Conservation (phyloP, 2,888 invertebrate species). For the Hypsopygia costalis region DNA sequence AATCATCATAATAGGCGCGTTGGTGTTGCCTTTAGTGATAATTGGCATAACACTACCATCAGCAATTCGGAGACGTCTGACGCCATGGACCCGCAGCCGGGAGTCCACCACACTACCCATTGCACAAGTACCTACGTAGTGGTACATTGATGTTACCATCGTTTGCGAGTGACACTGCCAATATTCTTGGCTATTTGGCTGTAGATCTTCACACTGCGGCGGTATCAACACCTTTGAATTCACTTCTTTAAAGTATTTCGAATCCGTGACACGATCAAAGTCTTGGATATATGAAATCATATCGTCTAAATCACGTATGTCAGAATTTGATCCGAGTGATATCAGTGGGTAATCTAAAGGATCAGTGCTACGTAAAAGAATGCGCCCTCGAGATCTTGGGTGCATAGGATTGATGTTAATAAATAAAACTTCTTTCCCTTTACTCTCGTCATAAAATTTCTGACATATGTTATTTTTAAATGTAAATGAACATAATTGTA, state of each 20-base stretch:
- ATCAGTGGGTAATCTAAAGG: slow-evolving; percentile 30
- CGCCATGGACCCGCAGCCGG: slow-evolving; percentile 84
- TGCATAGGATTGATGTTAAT: slow-evolving; percentile 22
- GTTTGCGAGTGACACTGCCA: slow-evolving; percentile 26
- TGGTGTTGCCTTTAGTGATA: slow-evolving; percentile 87
- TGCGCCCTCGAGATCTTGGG: slow-evolving; percentile 31
- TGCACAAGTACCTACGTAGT: slow-evolving; percentile 20
- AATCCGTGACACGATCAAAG: slow-evolving; percentile 29
- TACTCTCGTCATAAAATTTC: slow-evolving; percentile 4
- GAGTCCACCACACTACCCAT: slow-evolving; percentile 27
- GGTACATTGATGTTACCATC: slow-evolving; percentile 11
- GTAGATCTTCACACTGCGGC: slow-evolving; percentile 2
- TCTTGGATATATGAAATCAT: slow-evolving; percentile 28
- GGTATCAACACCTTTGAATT: slow-evolving; percentile 26
- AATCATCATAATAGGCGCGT: slow-evolving; percentile 88
- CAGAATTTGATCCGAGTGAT: slow-evolving; percentile 23
- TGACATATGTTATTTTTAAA: slow-evolving; percentile 4
- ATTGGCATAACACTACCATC: slow-evolving; percentile 90
- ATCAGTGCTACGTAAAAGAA: slow-evolving; percentile 27
- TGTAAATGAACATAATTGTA: not conserved
- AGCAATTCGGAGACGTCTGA: slow-evolving; percentile 83
- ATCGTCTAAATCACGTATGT: slow-evolving; percentile 31
- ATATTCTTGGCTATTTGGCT: slow-evolving; percentile 22
- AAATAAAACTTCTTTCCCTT: slow-evolving; percentile 20
- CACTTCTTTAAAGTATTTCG: slow-evolving; percentile 31